Evolutionary conservation across 1,140 invertebrate species (phyloP), one percentile per base, ranked within the genome.

Genomic region (Palaemon carinicauda): DNA sequence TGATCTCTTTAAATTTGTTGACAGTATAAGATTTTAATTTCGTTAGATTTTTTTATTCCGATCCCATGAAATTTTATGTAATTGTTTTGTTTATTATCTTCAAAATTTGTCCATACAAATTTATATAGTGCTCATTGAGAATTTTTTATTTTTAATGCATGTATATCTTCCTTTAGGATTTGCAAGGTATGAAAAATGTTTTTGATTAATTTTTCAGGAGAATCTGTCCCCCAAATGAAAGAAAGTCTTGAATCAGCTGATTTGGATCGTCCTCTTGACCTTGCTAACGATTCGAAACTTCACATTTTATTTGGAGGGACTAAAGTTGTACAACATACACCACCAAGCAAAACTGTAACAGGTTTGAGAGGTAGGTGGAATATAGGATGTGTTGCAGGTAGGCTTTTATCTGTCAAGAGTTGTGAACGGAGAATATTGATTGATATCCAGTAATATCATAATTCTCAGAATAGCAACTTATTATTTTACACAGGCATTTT

Each of bases 211-310:
- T 77, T 91, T 91, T 27, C 85, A 93, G 94, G 95, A 75, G 97
- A 98, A 93, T 99, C 97, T 88, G 97, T 99, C n/a, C 99, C 99
- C 10, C 98, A 99, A 92, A 99, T 99, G 98, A 99, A 99, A 92
- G 98, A 99, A 93, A 95, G 98, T 12, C 92, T 99, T 56, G 97
- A 98, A 91, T 95, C 95, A 89, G 91, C 95, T 14, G 94, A 95
- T 88, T 90, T 91, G 19, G 91, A 94, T 78, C 94, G 93, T 71
- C 52, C 93, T 69, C 92, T 99, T 82, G 95, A 99, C 90, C 92
- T 97, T 15, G 96, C 98, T 90, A 93, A 93, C 10, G 97, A 99
- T 91, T 96, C 97, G 27, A 98, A 98, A 92, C 92, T 99, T 9
- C 97, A 99, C 92, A 94, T 99, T 83, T 92, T 99, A 14, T 99